These are phyloP conservation scores for Pseudoips prasinana DNA, from an alignment of 2,888 invertebrate species.

Conservation along the genomic window DNA sequence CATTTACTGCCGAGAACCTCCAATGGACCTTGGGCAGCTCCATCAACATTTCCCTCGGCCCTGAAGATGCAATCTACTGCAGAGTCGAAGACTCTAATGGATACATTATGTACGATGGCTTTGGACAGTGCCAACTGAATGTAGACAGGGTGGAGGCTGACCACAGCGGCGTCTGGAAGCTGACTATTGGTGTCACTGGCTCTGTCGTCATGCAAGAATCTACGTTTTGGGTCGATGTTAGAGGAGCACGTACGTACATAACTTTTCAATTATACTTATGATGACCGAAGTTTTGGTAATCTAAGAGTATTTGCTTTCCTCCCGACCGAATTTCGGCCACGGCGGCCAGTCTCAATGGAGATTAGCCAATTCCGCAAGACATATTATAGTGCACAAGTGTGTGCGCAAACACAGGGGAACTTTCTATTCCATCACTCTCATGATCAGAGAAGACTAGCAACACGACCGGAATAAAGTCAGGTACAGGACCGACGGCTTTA, in stretches of 20 bases:
- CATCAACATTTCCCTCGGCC: conserved; percentile 45
- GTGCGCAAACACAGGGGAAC: too few relatives aligned
- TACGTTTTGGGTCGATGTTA: conserved; percentile 39
- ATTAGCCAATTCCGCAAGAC: too few relatives aligned
- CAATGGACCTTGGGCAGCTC: conserved; percentile 33
- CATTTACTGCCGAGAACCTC: conserved; percentile 6
- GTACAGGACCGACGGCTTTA: too few relatives aligned
- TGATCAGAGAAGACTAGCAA: too few relatives aligned
- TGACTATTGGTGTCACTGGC: conserved; percentile 44
- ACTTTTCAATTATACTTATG: not conserved
- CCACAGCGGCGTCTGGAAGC: conserved; percentile 55
- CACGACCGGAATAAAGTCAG: too few relatives aligned
- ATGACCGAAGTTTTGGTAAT: too few relatives aligned
- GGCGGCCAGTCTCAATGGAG: too few relatives aligned
- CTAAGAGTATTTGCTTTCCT: too few relatives aligned
- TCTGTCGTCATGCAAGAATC: conserved; percentile 41
- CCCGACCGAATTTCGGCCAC: not conserved
- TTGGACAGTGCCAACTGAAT: conserved; percentile 54
- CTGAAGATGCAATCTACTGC: conserved; percentile 58
- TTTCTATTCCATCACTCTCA: too few relatives aligned
- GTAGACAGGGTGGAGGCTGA: conserved; percentile 42
- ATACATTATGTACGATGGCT: conserved; percentile 45
- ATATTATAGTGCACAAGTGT: too few relatives aligned
- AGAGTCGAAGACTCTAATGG: conserved; percentile 40
- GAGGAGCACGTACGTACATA: conserved; percentile 39